These are phyloP conservation scores for Dusona sp. DNA, from an alignment of 2,888 invertebrate species.

Conservation along the genomic window DNA sequence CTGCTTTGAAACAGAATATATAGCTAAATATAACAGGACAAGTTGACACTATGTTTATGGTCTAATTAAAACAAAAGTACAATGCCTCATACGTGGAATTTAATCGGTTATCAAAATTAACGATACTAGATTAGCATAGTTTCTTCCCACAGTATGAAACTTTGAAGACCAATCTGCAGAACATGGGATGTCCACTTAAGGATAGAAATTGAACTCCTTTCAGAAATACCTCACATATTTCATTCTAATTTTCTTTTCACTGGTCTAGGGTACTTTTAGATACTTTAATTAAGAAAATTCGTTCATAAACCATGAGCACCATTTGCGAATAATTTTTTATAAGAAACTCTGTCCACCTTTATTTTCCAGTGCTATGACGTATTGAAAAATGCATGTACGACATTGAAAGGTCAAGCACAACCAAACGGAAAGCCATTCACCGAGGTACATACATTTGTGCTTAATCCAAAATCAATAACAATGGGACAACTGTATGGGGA, in stretches of 20 bases:
- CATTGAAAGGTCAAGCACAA: slow-evolving; percentile 88
- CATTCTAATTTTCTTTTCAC: too few species aligned
- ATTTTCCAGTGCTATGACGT: slow-evolving; percentile 88
- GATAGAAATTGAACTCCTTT: too few species aligned
- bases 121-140: too few species aligned
- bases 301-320: neutral
- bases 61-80: neutral
- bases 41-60: neutral
- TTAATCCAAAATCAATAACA: slow-evolving; percentile 94
- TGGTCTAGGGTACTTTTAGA: neutral
- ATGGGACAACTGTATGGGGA: slow-evolving; percentile 95
- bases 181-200: too few species aligned
- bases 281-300: neutral
- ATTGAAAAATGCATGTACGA: slow-evolving; percentile 88
- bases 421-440: slow-evolving; percentile 90
- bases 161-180: too few species aligned
- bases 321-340: neutral
- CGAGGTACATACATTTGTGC: slow-evolving; percentile 87
- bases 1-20: neutral
- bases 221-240: too few species aligned
- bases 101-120: neutral
- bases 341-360: neutral
- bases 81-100: neutral
- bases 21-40: neutral
- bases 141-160: too few species aligned